Evolutionary conservation across 2,113 vertebrate genomes (phyloP).

Genomic region (Pionites leucogaster): DNA sequence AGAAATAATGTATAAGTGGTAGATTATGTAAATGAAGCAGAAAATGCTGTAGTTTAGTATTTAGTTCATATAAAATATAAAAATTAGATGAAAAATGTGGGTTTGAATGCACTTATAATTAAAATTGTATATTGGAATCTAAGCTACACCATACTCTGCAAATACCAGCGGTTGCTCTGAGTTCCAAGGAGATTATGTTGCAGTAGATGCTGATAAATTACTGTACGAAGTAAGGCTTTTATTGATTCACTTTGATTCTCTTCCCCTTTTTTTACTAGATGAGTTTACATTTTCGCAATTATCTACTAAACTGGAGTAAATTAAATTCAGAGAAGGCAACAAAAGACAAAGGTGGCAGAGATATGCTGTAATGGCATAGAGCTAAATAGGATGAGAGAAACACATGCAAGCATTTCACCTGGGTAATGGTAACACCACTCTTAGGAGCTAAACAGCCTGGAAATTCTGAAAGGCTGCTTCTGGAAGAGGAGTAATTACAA

Average conservation of each 20-base stretch:
- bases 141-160: not conserved
- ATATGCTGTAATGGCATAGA: not conserved
- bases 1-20: constrained; percentile 48
- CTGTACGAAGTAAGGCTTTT: not conserved
- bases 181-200: constrained; percentile 35
- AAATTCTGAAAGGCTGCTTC: constrained; percentile 45
- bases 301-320: constrained; percentile 23
- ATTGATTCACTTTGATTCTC: constrained; percentile 38
- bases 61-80: constrained; percentile 33
- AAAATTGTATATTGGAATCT: constrained; percentile 48
- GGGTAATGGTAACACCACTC: not conserved
- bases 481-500: constrained; percentile 41
- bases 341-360: constrained; percentile 11
- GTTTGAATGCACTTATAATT: constrained; percentile 51
- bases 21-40: constrained; percentile 56
- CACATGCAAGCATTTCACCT: constrained; percentile 10
- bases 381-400: not conserved
- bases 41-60: constrained; percentile 44
- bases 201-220: constrained; percentile 20
- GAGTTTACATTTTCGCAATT: constrained; percentile 50
- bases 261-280: not conserved
- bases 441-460: constrained; percentile 5
- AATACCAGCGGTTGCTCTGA: not conserved
- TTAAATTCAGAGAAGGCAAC: constrained; percentile 35
- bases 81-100: constrained; percentile 38